Evolutionary conservation across 2,797 vertebrate genomes (phyloP).

Genomic region (Peromyscus aztecus): DNA sequence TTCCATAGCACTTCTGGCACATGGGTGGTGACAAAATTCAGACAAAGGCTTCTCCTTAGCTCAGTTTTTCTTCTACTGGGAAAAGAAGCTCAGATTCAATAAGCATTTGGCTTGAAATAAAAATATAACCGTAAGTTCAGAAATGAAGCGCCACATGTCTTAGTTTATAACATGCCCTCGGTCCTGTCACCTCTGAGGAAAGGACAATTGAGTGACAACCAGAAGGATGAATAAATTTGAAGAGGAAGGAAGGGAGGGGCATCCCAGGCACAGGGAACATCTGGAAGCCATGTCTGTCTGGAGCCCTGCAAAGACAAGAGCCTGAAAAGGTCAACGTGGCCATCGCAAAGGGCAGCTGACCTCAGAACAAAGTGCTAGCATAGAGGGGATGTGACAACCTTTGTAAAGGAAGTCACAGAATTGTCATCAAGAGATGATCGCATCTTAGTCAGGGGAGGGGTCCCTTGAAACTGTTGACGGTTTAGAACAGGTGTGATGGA

Average conservation of each 20-base stretch:
- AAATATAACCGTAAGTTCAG: not conserved
- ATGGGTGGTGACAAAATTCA: not conserved
- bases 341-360: fast-evolving
- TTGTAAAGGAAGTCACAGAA: not conserved
- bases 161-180: not conserved
- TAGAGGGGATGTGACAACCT: not conserved
- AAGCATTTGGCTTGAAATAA: not conserved
- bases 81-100: not conserved
- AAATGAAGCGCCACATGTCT: not conserved
- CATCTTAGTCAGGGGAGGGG: not conserved
- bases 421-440: not conserved
- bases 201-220: not conserved
- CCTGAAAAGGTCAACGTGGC: not conserved
- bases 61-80: not conserved
- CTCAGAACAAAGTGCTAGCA: not conserved
- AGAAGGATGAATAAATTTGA: not conserved
- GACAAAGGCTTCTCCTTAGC: not conserved
- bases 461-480: not conserved
- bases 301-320: not conserved
- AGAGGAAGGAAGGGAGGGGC: not conserved
- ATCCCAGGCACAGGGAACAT: not conserved
- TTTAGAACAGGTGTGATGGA: not conserved
- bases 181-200: not conserved
- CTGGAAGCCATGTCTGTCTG: fast-evolving
- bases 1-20: not conserved